Evolutionary conservation across 2,797 vertebrate species (phyloP), one percentile per base, ranked within the genome.

Genomic region (Myotis pilosus): DNA sequence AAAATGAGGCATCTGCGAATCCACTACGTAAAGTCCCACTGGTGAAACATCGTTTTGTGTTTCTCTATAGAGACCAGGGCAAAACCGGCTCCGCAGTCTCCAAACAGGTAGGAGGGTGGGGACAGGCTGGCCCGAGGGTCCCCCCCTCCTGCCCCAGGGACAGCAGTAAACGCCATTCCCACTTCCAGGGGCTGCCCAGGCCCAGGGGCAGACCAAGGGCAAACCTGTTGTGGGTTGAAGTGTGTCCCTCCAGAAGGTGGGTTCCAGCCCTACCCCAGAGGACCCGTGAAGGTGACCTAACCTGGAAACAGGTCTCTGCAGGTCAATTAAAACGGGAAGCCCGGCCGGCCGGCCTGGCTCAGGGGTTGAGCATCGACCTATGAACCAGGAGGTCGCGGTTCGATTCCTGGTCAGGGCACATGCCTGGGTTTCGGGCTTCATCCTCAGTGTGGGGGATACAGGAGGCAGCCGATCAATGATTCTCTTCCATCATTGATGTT

Each of bases 221-320:
- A 69, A 92, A 47, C 6, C 28, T 20, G 3, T 1, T 36, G 19
- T 17, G 33, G 47, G 60, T 0, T 41, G 28, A 69, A 41, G 13
- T 38, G 57, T 0, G 3, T 8, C 8, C n/a, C 5, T 4, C 3
- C 13, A 28, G 49, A 95, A 30, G 30, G 3, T 13, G 20, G 5
- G 11, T 6, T 38, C 47, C 28, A 36, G 64, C 49, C 47, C 25
- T 53, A 19, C 33, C 5, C 33, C 60, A 1, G 0, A 53, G 30
- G 22, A 19, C 3, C 23, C 3, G 15, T 6, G n/a, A 66, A 30
- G 41, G 36, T 44, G 41, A 64, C 11, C 55, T 75, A 53, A 75
- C n/a, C 89, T 51, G 51, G 76, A 87, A 84, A 57, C 6, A 64
- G 15, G 23, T 66, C 68, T 75, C 25, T 88, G 62, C 38, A 93